A percentile compares a stretch with the other conserved stretches of the same genome.
Evolutionary conservation across 2,797 vertebrate genomes (phyloP).

Genomic region (Smutsia gigantea): DNA sequence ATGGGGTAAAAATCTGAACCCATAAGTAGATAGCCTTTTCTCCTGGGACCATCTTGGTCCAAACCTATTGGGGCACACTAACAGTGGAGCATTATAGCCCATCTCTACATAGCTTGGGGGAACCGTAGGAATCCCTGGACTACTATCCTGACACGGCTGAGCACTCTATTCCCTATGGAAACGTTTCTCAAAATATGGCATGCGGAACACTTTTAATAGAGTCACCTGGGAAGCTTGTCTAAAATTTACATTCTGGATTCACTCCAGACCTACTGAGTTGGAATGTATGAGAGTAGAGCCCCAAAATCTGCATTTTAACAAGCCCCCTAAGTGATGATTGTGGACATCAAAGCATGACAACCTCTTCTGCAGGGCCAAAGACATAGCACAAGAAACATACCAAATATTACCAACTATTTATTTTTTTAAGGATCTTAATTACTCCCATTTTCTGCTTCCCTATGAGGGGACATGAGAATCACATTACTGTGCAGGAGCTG

Average conservation of each 20-base stretch:
- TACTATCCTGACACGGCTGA: neutral
- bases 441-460: neutral
- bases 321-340: neutral
- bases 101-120: neutral
- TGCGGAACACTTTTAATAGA: neutral
- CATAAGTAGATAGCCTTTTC: neutral
- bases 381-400: neutral
- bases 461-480: neutral
- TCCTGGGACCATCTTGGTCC: neutral
- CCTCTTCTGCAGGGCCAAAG: neutral
- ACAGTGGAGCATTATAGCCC: neutral
- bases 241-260: constrained; percentile 9
- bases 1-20: neutral
- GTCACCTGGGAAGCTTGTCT: constrained; percentile 37
- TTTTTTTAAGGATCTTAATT: constrained; percentile 16
- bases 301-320: constrained; percentile 11
- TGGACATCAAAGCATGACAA: neutral
- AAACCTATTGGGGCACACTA: neutral
- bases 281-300: neutral
- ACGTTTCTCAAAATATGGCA: neutral
- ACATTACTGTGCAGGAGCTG: neutral
- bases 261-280: neutral
- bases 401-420: neutral
- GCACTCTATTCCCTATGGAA: neutral
- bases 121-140: neutral